Evolutionary conservation across 1,140 invertebrate genomes (phyloP).

Genomic region (Eueides isabella): DNA sequence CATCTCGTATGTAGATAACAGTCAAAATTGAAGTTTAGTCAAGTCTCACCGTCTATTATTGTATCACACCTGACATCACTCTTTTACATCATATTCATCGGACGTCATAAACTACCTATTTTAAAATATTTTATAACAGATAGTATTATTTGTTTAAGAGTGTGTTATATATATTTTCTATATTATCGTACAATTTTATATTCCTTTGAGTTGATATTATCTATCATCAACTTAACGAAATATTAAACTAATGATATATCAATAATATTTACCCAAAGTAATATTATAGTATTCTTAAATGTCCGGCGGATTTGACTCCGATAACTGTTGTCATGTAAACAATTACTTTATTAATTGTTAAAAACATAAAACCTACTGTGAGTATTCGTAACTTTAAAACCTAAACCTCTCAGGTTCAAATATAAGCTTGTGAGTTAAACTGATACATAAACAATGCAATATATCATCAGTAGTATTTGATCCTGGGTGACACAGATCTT

Average conservation of each 20-base stretch:
- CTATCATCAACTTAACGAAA: not conserved
- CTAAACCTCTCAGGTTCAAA: slow-evolving; percentile 5
- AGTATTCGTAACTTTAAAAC: not conserved
- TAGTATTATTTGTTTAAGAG: not conserved
- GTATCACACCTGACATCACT: slow-evolving; percentile 3
- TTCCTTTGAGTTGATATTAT: not conserved
- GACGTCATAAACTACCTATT: not conserved
- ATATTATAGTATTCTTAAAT: not conserved
- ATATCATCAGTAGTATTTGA: not conserved
- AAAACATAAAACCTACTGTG: not conserved
- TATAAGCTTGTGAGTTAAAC: not conserved
- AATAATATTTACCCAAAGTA: not conserved
- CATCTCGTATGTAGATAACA: slow-evolving; percentile 39
- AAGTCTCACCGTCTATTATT: slow-evolving; percentile 36
- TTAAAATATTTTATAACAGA: not conserved
- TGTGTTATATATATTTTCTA: not conserved
- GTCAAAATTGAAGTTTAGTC: slow-evolving; percentile 47
- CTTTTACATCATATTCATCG: not conserved
- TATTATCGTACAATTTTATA: not conserved
- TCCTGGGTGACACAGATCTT: slow-evolving; percentile 11
- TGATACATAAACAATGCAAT: not conserved
- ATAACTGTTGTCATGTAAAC: slow-evolving; percentile 9
- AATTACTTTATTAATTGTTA: slow-evolving; percentile 8
- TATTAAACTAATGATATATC: too few relatives aligned
- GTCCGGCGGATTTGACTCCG: not conserved